phyloP scores from a whole-genome alignment of 1,140 invertebrate genomes.

The Apis dorsata region DNA sequence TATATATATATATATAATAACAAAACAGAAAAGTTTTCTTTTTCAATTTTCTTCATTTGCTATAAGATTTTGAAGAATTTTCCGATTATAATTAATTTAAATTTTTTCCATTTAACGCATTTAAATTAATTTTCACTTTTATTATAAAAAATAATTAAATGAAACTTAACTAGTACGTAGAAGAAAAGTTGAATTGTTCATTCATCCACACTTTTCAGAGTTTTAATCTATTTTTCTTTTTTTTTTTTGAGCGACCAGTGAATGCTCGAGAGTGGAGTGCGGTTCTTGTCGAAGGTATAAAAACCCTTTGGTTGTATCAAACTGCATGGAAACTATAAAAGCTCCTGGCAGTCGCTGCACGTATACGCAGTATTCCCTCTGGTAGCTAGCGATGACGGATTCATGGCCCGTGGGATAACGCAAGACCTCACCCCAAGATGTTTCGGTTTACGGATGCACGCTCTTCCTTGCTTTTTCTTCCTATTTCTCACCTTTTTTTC shows the following conservation, averaged over 20 bases:
- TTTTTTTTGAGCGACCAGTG: neutral
- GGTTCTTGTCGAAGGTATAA: constrained; percentile 17
- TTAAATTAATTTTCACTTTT: neutral
- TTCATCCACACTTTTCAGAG: neutral
- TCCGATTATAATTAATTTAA: neutral
- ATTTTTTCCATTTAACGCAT: neutral
- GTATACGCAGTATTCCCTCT: constrained; percentile 46
- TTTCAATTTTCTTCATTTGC: neutral
- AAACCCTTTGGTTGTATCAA: constrained; percentile 24
- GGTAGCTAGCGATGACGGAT: constrained; percentile 73
- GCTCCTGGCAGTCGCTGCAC: constrained; percentile 46
- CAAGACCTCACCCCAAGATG: constrained; percentile 44
- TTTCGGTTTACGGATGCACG: constrained; percentile 44
- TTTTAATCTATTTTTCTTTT: neutral
- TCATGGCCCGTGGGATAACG: constrained; percentile 69
- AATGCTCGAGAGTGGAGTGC: constrained; percentile 8
- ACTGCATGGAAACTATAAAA: constrained; percentile 71
- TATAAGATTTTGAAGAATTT: neutral
- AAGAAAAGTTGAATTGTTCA: too few relatives aligned
- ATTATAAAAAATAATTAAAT: neutral
- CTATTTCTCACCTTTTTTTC: constrained; percentile 35
- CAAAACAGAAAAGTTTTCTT: neutral
- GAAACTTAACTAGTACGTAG: neutral
- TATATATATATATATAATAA: too few relatives aligned
- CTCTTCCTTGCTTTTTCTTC: constrained; percentile 26